These are phyloP conservation scores for Oreortyx pictus DNA, from an alignment of 2,797 vertebrate species.

Conservation along the genomic window DNA sequence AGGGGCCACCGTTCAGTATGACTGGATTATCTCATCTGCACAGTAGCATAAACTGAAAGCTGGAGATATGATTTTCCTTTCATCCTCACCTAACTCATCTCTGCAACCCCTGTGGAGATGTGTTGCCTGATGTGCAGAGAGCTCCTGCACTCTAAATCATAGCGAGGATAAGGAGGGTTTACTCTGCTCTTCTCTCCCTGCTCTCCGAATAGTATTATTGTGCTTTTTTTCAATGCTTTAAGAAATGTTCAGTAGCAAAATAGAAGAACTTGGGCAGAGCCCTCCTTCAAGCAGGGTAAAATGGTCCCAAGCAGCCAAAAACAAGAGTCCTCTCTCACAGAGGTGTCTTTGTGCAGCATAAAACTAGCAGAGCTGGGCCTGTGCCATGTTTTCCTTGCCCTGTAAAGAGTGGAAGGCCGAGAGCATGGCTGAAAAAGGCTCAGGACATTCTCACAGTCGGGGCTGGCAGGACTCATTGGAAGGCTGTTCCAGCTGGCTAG, in stretches of 20 bases:
- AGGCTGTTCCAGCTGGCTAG: constrained; percentile 66
- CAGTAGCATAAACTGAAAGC: neutral
- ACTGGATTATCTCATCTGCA: constrained; percentile 5
- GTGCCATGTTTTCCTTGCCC: constrained; percentile 62
- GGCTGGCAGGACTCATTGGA: constrained; percentile 27
- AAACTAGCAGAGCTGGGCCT: constrained; percentile 59
- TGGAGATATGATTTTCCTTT: constrained; percentile 15
- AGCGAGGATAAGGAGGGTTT: neutral
- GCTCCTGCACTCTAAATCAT: neutral
- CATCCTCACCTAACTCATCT: constrained; percentile 20
- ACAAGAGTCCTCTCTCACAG: constrained; percentile 58
- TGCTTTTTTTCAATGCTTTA: constrained; percentile 25
- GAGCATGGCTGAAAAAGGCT: constrained; percentile 72
- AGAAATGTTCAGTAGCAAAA: constrained; percentile 54
- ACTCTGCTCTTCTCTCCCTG: neutral
- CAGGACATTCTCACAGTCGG: constrained; percentile 68
- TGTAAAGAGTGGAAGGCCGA: constrained; percentile 60
- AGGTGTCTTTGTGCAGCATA: constrained; percentile 63
- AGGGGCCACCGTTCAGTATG: neutral
- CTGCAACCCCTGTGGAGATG: neutral
- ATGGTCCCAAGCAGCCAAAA: constrained; percentile 45
- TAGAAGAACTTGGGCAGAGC: constrained; percentile 41
- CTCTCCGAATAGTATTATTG: neutral
- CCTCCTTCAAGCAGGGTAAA: constrained; percentile 38
- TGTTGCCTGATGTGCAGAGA: neutral